Base-by-base conservation (phyloP, 2,888 invertebrate species). In the Euzophera pinguis region DNA sequence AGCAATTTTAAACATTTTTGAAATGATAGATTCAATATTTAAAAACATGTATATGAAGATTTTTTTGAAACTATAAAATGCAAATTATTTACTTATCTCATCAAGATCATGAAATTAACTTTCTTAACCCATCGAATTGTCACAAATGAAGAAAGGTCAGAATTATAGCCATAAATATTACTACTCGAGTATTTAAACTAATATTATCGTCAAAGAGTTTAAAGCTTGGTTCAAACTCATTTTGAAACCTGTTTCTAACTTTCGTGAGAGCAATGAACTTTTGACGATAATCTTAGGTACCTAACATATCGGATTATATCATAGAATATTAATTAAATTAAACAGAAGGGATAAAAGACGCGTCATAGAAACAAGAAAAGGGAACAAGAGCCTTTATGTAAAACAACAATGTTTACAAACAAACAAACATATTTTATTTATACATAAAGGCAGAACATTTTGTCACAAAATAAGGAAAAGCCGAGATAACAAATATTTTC, bases 221-320 rank as follows among this genome's bases (percentile, higher is more conserved):
- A 22, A 22, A 22, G 22, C 22, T 22, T 22, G 5, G 22, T 3
- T 22, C 5, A 5, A 22, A 5, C 22, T 22, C 2, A 22, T 22
- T 2, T 5, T 22, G 3, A 22, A 22, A 22, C 2, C 5, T 22
- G 22, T 22, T 3, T 22, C 12, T 35, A 12, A n/a, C 35, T 48
- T 13, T 29, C 17, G 38, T 13, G 32, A 38, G 49, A 39, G 29
- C 41, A 39, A 50, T 50, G 49, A 27, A 38, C 49, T 13, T 1
- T 50, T 50, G 32, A 32, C 16, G 41, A 16, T 41, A 41, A 41
- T 50, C 50, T 41, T 5, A 34, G 14, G 1, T 48, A 38, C n/a
- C 27, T 32, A 14, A 14, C 10, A 45, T 8, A 6, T 27, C 17
- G n/a, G 13, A 45, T 34, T 32, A 45, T 29, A 32, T 45, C 10